Evolutionary conservation across 2,797 vertebrate species (phyloP), one percentile per base, ranked within the genome.

Genomic region (Cossypha niveicapilla): DNA sequence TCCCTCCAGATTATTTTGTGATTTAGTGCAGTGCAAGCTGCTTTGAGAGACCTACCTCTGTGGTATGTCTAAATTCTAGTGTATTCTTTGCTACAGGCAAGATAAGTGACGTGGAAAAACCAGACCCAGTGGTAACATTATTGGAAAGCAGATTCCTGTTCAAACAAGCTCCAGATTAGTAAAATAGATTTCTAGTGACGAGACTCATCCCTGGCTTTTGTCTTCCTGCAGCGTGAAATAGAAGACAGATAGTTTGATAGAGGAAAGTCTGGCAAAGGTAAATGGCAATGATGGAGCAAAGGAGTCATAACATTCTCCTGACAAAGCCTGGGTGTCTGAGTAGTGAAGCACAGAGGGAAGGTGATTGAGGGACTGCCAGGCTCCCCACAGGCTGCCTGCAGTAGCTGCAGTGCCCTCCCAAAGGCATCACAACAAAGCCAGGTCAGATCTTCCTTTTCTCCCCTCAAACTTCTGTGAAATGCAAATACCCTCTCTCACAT

Each of bases 121-220:
- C 83, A 94, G 82, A 58, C 58, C 90, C 66, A 91, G 56, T 70
- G 70, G 90, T 88, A 96, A 91, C 30, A 67, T 92, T 96, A 94
- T 94, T 95, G 96, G 90, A 96, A 96, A 96, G 94, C 90, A 96
- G 86, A 96, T 67, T 93, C 95, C 56, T 96, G 94, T 90, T 94
- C 62, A 74, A 94, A 95, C 94, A 96, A 72, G 93, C 83, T 86
- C 1, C 9, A 95, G 96, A 94, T 96, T 60, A 94, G 70, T 50
- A 53, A 86, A 6, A 72, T 11, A 95, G 74, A 92, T 93, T 89
- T 94, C 88, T 82, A 93, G 90, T 71, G 88, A 93, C 22, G 88
- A 94, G 77, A 82, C 86, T 94, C 88, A 86, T 75, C 79, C 32
- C 88, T 95, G 90, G 90, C 85, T 94, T 96, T 93, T 94, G 93